These are phyloP conservation scores for Pontoporia blainvillei DNA, from an alignment of 2,113 vertebrate genomes.

Conservation along the genomic window DNA sequence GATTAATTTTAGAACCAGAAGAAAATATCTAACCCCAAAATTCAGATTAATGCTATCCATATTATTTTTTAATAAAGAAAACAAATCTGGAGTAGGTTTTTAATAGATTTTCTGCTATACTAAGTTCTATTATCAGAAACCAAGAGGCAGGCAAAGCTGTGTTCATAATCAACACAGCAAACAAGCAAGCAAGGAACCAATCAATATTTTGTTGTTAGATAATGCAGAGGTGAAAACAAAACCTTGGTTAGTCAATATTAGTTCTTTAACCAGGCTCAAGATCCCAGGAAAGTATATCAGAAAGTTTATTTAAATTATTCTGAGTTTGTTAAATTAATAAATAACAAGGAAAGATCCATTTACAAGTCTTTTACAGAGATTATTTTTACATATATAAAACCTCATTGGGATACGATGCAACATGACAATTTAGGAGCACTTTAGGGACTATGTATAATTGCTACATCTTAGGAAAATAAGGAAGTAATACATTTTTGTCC, in stretches of 20 bases:
- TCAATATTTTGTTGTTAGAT: neutral
- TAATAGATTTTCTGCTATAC: neutral
- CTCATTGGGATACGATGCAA: neutral
- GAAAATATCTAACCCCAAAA: neutral
- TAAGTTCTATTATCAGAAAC: neutral
- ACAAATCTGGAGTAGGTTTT: neutral
- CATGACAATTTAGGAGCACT: neutral
- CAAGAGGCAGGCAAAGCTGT: neutral
- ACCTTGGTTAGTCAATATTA: neutral
- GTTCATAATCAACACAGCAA: neutral
- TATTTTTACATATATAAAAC: neutral
- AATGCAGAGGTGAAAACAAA: neutral
- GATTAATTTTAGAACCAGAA: neutral
- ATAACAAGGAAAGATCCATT: neutral
- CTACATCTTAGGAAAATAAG: neutral
- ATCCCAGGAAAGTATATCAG: neutral
- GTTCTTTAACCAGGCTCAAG: neutral
- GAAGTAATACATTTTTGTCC: neutral
- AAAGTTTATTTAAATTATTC: neutral
- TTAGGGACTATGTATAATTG: neutral
- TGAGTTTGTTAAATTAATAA: neutral
- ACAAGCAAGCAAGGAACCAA: neutral
- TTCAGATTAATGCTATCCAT: neutral
- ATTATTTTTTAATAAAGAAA: neutral
- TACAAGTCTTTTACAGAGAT: neutral